These are phyloP conservation scores for Megaceryle alcyon DNA, from an alignment of 2,797 vertebrate species.

Conservation along the genomic window DNA sequence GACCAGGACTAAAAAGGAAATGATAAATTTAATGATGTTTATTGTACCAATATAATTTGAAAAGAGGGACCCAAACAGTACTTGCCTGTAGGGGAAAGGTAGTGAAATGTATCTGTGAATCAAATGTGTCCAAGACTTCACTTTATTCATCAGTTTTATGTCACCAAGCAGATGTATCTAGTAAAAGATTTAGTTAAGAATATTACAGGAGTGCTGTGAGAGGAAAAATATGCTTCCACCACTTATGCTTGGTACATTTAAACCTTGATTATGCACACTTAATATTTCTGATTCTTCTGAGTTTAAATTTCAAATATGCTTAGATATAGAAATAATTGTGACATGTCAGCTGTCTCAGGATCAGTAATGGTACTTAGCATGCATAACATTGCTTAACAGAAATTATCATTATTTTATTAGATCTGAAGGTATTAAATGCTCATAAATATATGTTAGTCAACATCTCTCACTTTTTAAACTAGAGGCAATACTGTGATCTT, in stretches of 20 bases:
- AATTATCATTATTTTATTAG: slow-evolving; percentile 20
- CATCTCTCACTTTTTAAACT: background rate
- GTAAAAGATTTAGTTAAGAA: slow-evolving; percentile 9
- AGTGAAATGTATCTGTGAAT: background rate
- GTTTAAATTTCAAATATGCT: slow-evolving; percentile 48
- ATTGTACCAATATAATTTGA: background rate
- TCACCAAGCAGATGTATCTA: background rate
- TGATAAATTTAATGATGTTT: background rate
- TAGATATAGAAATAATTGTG: slow-evolving; percentile 27
- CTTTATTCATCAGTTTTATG: background rate
- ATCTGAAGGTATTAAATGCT: background rate
- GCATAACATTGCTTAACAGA: background rate
- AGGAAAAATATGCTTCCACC: background rate
- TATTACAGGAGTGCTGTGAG: background rate
- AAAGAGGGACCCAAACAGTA: background rate
- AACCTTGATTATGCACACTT: slow-evolving; percentile 34
- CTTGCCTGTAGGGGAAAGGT: background rate
- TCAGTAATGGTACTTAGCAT: background rate
- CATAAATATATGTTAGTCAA: slow-evolving; percentile 7
- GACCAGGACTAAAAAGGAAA: background rate
- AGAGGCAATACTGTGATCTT: background rate
- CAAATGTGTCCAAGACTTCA: background rate
- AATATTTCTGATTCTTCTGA: slow-evolving; percentile 29
- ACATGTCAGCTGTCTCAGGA: background rate
- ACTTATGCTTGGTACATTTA: slow-evolving; percentile 7